Evolutionary conservation across 2,888 invertebrate genomes (phyloP), one percentile per base, ranked within the genome.

Genomic region (Tipula unca): DNA sequence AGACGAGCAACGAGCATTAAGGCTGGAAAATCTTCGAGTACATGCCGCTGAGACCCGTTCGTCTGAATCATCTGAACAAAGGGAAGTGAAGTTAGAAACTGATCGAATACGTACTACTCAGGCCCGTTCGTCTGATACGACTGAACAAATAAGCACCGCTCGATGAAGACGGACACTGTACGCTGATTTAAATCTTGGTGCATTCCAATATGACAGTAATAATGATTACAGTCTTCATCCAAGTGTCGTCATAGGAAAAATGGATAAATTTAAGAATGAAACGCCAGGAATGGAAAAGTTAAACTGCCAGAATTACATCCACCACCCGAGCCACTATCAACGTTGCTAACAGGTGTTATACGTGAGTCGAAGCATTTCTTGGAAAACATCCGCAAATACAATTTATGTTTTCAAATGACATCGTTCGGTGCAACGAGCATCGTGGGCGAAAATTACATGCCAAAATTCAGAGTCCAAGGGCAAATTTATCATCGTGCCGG

Each of bases 161-260:
- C 39, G 84, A 86, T 86, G 29, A 14, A 84, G 84, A 84, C 84
- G 48, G 48, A 86, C 29, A 86, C 29, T 84, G 84, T 84, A 86
- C 35, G 48, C 84, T 84, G 84, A 86, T 86, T 86, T 84, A 84
- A 85, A 84, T 85, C 85, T 85, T 83, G 84, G 48, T 82, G 88
- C 88, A 87, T 88, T 89, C 87, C 87, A 87, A 87, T 88, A 88
- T 87, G 87, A 88, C 87, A 86, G 32, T 32, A 32, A 32, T 32
- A 32, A 32, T 32, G 32, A 32, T 32, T 32, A 32, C 32, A 32
- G 32, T 87, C 87, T 87, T 87, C 87, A 88, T 87, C 86, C 88
- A 88, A 88, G 87, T 87, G 88, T 88, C 86, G 88, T 86, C 87
- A 88, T 89, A 88, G 88, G 88, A 87, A 86, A 86, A 32, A 32